Conservation (phyloP, 1,140 invertebrate species). For the Nautilus pompilius region DNA sequence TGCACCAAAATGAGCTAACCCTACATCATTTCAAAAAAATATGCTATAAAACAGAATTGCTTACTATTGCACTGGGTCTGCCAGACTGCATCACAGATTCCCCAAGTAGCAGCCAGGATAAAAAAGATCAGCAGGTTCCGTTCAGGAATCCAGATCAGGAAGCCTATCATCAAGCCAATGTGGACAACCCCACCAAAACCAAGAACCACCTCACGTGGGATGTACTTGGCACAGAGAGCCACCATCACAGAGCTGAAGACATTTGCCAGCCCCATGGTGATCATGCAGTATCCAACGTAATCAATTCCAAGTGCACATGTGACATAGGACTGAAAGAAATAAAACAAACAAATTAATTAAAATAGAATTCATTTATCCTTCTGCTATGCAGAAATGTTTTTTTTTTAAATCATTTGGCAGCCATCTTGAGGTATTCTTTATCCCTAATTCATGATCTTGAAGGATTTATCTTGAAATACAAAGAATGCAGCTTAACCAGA, state of each 20-base stretch:
- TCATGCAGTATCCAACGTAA: conserved; percentile 53
- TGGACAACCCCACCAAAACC: conserved; percentile 46
- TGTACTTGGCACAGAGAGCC: conserved; percentile 37
- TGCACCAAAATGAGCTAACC: too few relatives aligned
- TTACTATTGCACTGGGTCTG: conserved; percentile 96
- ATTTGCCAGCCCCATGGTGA: conserved; percentile 49
- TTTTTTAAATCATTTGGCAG: too few relatives aligned
- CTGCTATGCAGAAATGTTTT: too few relatives aligned
- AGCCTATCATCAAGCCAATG: conserved; percentile 49
- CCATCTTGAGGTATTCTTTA: too few relatives aligned
- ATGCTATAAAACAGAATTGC: conserved; percentile 31
- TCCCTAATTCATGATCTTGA: too few relatives aligned
- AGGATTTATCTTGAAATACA: too few relatives aligned
- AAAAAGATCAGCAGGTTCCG: conserved; percentile 80
- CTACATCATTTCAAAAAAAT: background rate
- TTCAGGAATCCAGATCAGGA: conserved; percentile 78
- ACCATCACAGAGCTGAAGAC: conserved; percentile 43
- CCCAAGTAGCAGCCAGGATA: conserved; percentile 89
- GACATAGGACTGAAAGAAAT: conserved; percentile 46
- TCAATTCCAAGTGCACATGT: conserved; percentile 47
- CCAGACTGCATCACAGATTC: conserved; percentile 95
- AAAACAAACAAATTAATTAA: too few relatives aligned
- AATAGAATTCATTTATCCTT: too few relatives aligned
- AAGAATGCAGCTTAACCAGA: too few relatives aligned
- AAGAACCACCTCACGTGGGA: conserved; percentile 52